phyloP scores from a whole-genome alignment of 2,888 invertebrate genomes.

The Eugnorisma glareosa region DNA sequence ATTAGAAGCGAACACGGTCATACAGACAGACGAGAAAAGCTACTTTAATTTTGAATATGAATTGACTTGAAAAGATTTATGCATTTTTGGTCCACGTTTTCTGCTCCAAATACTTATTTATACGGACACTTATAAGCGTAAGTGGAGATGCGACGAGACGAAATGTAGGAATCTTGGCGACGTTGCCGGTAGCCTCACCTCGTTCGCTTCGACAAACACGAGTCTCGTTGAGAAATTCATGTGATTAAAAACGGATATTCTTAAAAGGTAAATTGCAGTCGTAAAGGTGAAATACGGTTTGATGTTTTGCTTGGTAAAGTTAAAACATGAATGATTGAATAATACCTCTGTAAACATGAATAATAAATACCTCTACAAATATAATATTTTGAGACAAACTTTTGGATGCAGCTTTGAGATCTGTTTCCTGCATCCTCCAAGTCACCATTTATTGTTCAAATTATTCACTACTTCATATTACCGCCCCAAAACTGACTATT shows the following conservation, averaged over 20 bases:
- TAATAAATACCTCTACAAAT: neutral
- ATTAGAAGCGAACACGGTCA: neutral
- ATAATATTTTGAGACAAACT: neutral
- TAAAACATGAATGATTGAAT: conserved; percentile 23
- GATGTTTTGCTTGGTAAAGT: conserved; percentile 26
- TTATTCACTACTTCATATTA: neutral
- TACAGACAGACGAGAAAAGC: neutral
- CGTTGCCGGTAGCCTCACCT: conserved; percentile 54
- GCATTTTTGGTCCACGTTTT: conserved; percentile 35
- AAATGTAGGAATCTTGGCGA: conserved; percentile 50
- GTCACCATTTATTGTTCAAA: neutral
- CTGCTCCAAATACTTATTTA: conserved; percentile 58
- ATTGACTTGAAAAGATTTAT: conserved; percentile 19
- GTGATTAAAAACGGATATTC: conserved; percentile 48
- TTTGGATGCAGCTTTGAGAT: neutral
- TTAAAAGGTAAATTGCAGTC: conserved; percentile 29
- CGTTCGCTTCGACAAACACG: conserved; percentile 55
- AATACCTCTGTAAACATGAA: too few species aligned
- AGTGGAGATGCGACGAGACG: conserved; percentile 53
- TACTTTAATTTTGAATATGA: neutral
- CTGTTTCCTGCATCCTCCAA: neutral
- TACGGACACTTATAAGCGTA: conserved; percentile 50
- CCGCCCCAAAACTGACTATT: neutral
- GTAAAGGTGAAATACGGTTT: conserved; percentile 16
- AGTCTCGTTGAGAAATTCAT: conserved; percentile 38